Evolutionary conservation across 2,113 vertebrate genomes (phyloP).

Genomic region (Gallinago undulata): DNA sequence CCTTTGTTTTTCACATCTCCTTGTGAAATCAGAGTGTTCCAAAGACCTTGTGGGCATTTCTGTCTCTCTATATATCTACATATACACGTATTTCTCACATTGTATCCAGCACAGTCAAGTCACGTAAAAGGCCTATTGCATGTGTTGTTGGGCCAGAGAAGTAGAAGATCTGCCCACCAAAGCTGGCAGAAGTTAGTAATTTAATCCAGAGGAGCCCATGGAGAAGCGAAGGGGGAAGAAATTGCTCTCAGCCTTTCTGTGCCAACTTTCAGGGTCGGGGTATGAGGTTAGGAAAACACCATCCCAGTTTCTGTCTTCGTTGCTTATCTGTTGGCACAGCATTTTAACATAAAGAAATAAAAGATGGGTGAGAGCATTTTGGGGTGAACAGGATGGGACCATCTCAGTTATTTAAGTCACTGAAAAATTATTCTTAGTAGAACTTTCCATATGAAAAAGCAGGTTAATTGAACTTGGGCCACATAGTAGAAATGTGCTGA

Average conservation of each 20-base stretch:
- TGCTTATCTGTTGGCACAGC: background rate
- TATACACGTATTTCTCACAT: rapidly evolving
- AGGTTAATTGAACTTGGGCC: slow-evolving; percentile 9
- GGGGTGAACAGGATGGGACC: background rate
- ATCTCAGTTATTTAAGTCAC: background rate
- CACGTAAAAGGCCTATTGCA: background rate
- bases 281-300: background rate
- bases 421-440: background rate
- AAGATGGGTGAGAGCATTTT: background rate
- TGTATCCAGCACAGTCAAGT: background rate
- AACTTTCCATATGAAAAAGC: background rate
- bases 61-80: background rate
- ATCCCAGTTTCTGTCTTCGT: background rate
- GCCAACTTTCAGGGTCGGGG: background rate
- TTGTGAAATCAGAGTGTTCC: background rate
- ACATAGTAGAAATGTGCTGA: slow-evolving; percentile 41
- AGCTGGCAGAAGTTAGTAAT: background rate
- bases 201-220: background rate
- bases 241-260: background rate
- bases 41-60: background rate
- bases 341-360: background rate
- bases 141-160: background rate
- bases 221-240: background rate
- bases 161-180: background rate
- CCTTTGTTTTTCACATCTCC: rapidly evolving